phyloP scores from a whole-genome alignment of 2,797 vertebrate genomes.

The Sebastes umbrosus region DNA sequence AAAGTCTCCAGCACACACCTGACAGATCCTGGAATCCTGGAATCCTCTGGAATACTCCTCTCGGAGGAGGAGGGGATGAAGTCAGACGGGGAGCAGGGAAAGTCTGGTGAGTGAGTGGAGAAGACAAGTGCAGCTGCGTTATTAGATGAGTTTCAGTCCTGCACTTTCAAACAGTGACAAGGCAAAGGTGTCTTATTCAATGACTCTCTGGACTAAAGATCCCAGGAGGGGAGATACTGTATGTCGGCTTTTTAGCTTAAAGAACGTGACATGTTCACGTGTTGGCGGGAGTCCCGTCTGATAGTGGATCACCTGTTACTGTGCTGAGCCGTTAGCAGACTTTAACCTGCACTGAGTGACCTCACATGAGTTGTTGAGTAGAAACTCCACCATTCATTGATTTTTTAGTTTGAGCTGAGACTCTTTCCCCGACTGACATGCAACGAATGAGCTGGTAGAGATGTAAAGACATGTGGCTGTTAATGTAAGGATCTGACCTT shows the following conservation, averaged over 20 bases:
- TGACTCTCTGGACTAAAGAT: not conserved
- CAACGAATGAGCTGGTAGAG: not conserved
- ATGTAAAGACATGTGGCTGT: not conserved
- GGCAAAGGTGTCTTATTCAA: not conserved
- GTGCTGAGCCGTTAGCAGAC: constrained; percentile 62
- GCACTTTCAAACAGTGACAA: not conserved
- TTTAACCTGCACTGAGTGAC: constrained; percentile 65
- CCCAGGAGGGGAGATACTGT: not conserved
- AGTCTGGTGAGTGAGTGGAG: constrained; percentile 76
- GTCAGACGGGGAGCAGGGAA: constrained; percentile 79
- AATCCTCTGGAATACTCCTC: constrained; percentile 57
- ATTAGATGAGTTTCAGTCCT: not conserved
- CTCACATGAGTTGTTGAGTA: constrained; percentile 27
- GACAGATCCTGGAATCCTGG: constrained; percentile 78
- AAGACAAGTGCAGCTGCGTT: constrained; percentile 17
- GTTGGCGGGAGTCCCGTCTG: constrained; percentile 49
- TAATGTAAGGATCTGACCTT: not conserved
- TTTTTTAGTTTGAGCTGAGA: not conserved
- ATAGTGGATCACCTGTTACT: constrained; percentile 39
- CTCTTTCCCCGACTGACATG: not conserved
- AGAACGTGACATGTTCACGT: not conserved
- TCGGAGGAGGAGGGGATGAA: constrained; percentile 68
- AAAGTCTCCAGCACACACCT: constrained; percentile 34
- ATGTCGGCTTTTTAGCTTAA: not conserved
- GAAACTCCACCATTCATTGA: not conserved